phyloP scores from a whole-genome alignment of 2,113 vertebrate genomes.

The Struthidea cinerea region DNA sequence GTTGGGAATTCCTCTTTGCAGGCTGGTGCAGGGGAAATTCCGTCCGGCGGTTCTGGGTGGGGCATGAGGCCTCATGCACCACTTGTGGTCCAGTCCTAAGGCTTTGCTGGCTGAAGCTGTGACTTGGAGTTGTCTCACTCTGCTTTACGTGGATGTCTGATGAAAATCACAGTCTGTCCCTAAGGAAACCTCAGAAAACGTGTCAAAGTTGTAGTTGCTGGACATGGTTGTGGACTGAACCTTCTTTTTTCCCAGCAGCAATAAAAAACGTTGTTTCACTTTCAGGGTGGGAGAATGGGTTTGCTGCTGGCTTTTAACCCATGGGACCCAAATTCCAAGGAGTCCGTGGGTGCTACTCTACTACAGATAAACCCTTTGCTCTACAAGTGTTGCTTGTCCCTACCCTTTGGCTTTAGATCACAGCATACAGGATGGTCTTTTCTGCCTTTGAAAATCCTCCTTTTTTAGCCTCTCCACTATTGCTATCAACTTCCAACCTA shows the following conservation, averaged over 20 bases:
- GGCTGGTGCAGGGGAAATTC: neutral
- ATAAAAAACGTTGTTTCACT: neutral
- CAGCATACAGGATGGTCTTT: neutral
- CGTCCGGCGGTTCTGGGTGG: rapidly evolving
- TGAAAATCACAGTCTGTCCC: neutral
- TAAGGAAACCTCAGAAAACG: neutral
- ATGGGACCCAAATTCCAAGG: neutral
- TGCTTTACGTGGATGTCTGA: neutral
- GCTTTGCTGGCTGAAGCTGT: neutral
- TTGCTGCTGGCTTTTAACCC: neutral
- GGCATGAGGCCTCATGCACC: rapidly evolving
- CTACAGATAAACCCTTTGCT: neutral
- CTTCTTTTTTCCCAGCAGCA: neutral
- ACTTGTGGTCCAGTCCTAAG: neutral
- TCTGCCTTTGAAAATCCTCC: neutral
- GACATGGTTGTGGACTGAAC: neutral
- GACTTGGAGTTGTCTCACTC: neutral
- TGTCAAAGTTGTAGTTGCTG: neutral
- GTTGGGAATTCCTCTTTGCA: neutral
- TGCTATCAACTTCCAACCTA: neutral
- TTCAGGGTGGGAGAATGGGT: neutral
- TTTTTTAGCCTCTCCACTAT: neutral
- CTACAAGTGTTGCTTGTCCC: neutral
- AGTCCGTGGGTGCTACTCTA: neutral
- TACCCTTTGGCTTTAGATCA: neutral